These are phyloP conservation scores for Rhinoptilus africanus DNA, from an alignment of 2,113 vertebrate genomes.

Conservation along the genomic window DNA sequence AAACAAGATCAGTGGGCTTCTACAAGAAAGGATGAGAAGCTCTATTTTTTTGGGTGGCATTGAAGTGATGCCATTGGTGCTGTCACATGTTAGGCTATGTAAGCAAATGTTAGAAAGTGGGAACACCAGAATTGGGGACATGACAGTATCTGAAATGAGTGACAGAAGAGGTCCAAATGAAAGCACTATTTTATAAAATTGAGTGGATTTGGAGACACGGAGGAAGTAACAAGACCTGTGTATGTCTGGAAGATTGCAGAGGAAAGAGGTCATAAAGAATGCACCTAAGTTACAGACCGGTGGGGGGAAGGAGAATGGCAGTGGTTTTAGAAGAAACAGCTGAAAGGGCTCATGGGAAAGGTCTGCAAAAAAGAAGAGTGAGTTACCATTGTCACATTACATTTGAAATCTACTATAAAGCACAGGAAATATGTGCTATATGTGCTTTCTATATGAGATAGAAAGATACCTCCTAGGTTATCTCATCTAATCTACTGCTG, in stretches of 20 bases:
- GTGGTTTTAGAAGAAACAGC: background rate
- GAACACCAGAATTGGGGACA: background rate
- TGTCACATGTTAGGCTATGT: background rate
- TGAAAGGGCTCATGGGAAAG: background rate
- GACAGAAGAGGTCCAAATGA: background rate
- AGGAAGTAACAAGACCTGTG: background rate
- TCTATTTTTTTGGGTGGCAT: background rate
- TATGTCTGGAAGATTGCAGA: background rate
- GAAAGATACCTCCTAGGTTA: background rate
- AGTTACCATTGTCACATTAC: background rate
- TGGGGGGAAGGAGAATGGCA: background rate
- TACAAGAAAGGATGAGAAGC: background rate
- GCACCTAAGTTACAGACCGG: background rate
- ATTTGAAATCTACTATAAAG: background rate
- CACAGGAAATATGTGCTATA: no score
- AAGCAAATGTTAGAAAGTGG: background rate
- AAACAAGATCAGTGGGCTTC: background rate
- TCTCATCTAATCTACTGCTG: background rate
- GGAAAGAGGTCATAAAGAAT: background rate
- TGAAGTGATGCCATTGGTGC: background rate
- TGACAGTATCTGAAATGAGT: background rate
- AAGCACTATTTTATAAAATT: background rate
- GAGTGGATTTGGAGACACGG: background rate
- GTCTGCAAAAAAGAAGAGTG: background rate
- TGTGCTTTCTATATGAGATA: no score